Evolutionary conservation across 2,113 vertebrate species (phyloP), one percentile per base, ranked within the genome.

Genomic region (Mustela lutreola): DNA sequence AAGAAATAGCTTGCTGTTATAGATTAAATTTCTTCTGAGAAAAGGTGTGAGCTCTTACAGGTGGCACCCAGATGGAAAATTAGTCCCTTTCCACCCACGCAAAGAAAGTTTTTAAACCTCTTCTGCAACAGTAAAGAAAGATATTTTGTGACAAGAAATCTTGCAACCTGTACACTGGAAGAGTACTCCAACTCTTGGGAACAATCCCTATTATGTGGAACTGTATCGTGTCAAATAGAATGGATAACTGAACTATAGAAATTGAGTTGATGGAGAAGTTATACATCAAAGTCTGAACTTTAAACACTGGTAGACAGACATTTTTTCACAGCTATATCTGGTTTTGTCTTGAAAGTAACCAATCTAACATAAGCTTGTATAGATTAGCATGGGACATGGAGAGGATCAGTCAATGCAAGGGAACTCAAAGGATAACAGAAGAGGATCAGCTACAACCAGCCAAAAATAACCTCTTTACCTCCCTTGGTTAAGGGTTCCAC

Each of bases 1-100:
- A 85, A 45, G 22, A 60, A 91, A 89, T 88, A 92, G 56, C 60
- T 94, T 89, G 65, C 92, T 67, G 24, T 36, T 65, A 48, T 11
- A 94, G 60, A 87, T 90, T 93, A 73, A 75, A 95, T 94, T 96
- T 93, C 62, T 97, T 93, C 83, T 94, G 83, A 89, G 71, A 88
- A 89, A 95, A 96, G n/a, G 88, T 97, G 94, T 93, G 63, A 98
- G 92, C 88, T 84, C 84, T 63, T 93, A 97, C n/a, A 98, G 94
- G 97, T 97, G 92, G 87, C 24, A 95, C 53, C 58, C 94, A 97
- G 90, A 97, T 95, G 81, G 94, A 85, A 71, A 96, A 96, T 83
- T 58, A 65, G 63, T 90, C 58, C 63, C 53, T 96, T 91, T 39
- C 86, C 58, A 62, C 93, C 50, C 78, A 92, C 90, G 42, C 33